Percentiles rank a stretch among this genome's conserved stretches.
Conservation (phyloP, 2,797 vertebrate genomes). For the Gallirallus australis region DNA sequence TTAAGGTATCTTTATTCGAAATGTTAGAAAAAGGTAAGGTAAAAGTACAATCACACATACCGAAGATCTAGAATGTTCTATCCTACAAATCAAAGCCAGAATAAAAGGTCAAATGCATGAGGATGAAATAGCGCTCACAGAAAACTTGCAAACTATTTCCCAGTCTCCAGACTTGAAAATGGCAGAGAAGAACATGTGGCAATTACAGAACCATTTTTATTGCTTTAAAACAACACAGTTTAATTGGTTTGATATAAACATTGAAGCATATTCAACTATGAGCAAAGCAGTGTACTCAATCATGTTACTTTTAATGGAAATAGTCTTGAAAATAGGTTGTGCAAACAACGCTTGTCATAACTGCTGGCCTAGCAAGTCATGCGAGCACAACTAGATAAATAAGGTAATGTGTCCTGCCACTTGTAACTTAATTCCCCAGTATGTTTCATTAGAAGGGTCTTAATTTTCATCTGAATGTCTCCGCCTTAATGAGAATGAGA, state of each 20-base stretch:
- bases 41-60: background rate
- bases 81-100: background rate
- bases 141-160: slow-evolving; percentile 21
- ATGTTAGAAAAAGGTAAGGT: background rate
- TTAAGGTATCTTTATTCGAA: background rate
- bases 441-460: slow-evolving; percentile 60
- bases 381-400: slow-evolving; percentile 52
- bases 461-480: slow-evolving; percentile 68
- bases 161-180: slow-evolving; percentile 23
- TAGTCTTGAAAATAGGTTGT: slow-evolving; percentile 49
- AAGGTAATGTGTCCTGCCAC: slow-evolving; percentile 62
- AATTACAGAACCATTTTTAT: slow-evolving; percentile 59
- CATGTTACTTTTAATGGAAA: slow-evolving; percentile 73
- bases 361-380: slow-evolving; percentile 57
- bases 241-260: slow-evolving; percentile 59
- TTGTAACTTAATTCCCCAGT: slow-evolving; percentile 67
- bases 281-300: slow-evolving; percentile 53
- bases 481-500: slow-evolving; percentile 33
- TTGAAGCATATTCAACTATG: slow-evolving; percentile 51
- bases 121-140: background rate
- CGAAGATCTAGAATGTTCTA: background rate
- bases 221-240: slow-evolving; percentile 50
- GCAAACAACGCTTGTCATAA: slow-evolving; percentile 52
- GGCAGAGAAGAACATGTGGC: slow-evolving; percentile 20
- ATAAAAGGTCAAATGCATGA: background rate